These are phyloP conservation scores for Distichodus sexfasciatus DNA, from an alignment of 2,797 vertebrate genomes.

Conservation along the genomic window DNA sequence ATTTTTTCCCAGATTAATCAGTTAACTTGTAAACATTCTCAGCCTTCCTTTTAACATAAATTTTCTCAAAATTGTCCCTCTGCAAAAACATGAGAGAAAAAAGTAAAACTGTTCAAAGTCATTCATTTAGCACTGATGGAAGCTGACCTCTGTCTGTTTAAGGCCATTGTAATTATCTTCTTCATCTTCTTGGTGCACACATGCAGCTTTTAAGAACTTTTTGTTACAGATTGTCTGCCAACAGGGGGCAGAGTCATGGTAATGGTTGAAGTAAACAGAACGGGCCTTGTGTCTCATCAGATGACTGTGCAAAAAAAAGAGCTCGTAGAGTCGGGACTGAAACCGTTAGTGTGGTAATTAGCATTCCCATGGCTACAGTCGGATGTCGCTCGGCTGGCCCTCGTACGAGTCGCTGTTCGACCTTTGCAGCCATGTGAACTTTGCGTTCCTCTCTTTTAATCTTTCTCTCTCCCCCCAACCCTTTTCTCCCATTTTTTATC, in stretches of 20 bases:
- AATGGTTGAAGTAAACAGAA: conserved; percentile 1
- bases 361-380: conserved; percentile 46
- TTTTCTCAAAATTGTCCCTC: too few relatives aligned
- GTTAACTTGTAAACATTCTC: too few relatives aligned
- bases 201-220: background rate
- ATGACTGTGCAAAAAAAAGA: background rate
- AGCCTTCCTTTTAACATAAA: too few relatives aligned
- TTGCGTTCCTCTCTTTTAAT: conserved; percentile 45
- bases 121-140: too few relatives aligned
- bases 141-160: too few relatives aligned
- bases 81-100: too few relatives aligned
- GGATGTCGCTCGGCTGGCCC: conserved; percentile 56
- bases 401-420: conserved; percentile 55
- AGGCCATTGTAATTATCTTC: too few relatives aligned
- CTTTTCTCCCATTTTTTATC: background rate
- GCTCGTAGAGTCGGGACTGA: too few relatives aligned
- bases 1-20: too few relatives aligned
- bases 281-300: background rate
- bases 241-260: background rate
- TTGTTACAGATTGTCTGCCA: background rate
- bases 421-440: conserved; percentile 67
- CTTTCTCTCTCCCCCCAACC: conserved; percentile 30
- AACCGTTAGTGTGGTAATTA: conserved; percentile 51
- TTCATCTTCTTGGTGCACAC: background rate
- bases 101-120: too few relatives aligned